These are phyloP conservation scores for Butorides virescens DNA, from an alignment of 2,113 vertebrate species.

Conservation along the genomic window DNA sequence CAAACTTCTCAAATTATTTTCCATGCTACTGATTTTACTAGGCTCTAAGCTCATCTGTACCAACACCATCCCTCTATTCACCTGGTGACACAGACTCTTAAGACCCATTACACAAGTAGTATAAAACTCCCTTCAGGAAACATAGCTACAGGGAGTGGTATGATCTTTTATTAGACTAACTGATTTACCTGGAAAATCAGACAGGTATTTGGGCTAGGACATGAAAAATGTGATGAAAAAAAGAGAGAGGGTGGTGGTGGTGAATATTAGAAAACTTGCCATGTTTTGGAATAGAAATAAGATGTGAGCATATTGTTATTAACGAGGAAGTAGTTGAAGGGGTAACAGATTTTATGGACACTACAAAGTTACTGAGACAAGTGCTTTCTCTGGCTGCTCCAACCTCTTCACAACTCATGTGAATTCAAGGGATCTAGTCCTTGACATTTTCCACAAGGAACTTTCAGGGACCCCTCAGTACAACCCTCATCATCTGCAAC, in stretches of 20 bases:
- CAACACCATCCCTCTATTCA: background rate
- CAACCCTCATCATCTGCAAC: background rate
- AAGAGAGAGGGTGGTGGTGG: too few species aligned
- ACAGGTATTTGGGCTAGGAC: background rate
- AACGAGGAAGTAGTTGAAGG: background rate
- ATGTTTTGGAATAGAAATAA: too few species aligned
- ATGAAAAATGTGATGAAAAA: background rate
- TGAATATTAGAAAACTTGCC: background rate
- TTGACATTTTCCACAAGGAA: background rate
- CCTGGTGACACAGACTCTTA: background rate
- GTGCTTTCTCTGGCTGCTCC: background rate
- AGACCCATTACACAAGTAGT: background rate
- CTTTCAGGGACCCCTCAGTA: background rate
- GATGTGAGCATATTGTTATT: background rate
- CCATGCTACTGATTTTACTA: background rate
- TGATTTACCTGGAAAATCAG: background rate
- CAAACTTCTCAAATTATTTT: background rate
- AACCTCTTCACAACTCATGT: background rate
- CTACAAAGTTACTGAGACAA: background rate
- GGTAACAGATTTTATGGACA: background rate
- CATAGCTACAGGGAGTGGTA: background rate
- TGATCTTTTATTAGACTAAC: background rate
- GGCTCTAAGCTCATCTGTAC: background rate
- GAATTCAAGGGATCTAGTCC: background rate
- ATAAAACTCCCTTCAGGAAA: background rate